Evolutionary conservation across 2,888 invertebrate species (phyloP), one percentile per base, ranked within the genome.

Genomic region (Anticlea derivata): DNA sequence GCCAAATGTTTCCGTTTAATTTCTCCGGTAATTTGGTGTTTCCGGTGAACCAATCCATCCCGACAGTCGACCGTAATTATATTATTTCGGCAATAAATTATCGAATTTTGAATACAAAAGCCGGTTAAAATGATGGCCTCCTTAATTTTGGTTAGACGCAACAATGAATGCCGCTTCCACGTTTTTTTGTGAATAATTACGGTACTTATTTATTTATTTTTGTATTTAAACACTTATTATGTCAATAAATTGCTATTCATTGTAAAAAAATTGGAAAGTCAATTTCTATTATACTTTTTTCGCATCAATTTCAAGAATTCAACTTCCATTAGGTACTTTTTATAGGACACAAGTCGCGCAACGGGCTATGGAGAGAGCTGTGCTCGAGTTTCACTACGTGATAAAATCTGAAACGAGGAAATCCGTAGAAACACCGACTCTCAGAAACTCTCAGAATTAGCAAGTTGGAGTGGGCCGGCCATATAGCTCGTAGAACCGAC

Each of bases 1-100:
- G 80, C 87, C 90, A 88, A 90, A 89, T 90, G 90, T 89, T 90
- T 89, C 90, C 90, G 87, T 90, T 90, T 90, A 90, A 90, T 90
- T 90, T 90, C 90, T 90, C 85, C 83, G 75, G 81, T 90, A 90
- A 90, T 90, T 89, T 87, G 86, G 80, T 77, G 79, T 83, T 88
- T 89, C 90, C 90, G 86, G 83, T 71, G 76, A 81, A 78, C 84
- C 88, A 88, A 89, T 89, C 88, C 87, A 81, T 86, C 87, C 85
- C 83, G 85, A 83, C 88, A 85, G 85, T 71, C 80, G 78, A 75
- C 82, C 83, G 76, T 90, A 90, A 90, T 90, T 89, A 89, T 89
- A 90, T 90, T 90, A 90, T 90, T 89, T 90, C 87, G 88, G 86
- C 86, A 84, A 90, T 89, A 88, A 87, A 90, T 90, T 90, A 90